Evolutionary conservation across 2,113 vertebrate species (phyloP).

Genomic region (cattle (Bos taurus)): ARS-UCD2.0 NC_037346.1:18208001-18208500

Average conservation of each 20-base stretch:
- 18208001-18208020: neutral
- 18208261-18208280: neutral
- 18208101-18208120: no score
- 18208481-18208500: neutral
- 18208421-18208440: neutral
- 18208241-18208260: neutral
- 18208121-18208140: neutral
- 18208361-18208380: neutral
- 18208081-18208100: neutral
- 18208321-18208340: neutral
- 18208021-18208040: neutral
- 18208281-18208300: neutral
- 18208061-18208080: neutral
- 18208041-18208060: rapidly evolving
- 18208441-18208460: rapidly evolving
- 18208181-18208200: neutral
- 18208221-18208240: neutral
- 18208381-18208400: neutral
- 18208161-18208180: no score
- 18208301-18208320: neutral
- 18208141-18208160: neutral
- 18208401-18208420: rapidly evolving
- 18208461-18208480: no score
- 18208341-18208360: neutral
- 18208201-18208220: neutral